Percentiles rank a stretch among this genome's conserved stretches.
phyloP scores from a whole-genome alignment of 2,113 vertebrate genomes.

The Merops nubicus region DNA sequence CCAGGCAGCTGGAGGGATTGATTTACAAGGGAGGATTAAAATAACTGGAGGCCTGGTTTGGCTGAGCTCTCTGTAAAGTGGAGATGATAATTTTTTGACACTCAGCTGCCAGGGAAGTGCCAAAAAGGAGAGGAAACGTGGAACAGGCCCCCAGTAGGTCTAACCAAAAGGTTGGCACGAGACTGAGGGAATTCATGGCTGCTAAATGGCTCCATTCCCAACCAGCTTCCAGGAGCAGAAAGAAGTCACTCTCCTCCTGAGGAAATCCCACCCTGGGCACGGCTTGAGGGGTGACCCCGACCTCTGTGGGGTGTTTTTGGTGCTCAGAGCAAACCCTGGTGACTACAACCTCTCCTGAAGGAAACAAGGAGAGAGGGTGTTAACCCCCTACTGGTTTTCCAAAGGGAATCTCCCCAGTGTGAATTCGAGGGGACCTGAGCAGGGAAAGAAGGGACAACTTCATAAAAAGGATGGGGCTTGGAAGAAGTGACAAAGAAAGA shows the following conservation, averaged over 20 bases:
- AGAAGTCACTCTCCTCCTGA: too few relatives aligned
- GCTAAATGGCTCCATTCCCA: too few relatives aligned
- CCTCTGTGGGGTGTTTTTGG: too few relatives aligned
- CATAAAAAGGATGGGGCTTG: rapidly evolving
- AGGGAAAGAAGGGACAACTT: neutral
- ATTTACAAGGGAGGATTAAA: neutral
- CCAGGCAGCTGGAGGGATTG: neutral
- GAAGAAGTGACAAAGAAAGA: neutral
- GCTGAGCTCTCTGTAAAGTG: neutral
- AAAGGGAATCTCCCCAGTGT: neutral
- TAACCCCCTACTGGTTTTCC: neutral
- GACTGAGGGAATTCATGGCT: neutral
- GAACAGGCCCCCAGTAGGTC: neutral
- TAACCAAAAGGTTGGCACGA: neutral
- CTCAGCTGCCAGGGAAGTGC: neutral
- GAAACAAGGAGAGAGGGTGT: neutral
- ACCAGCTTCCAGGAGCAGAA: too few relatives aligned
- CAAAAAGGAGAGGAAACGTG: neutral
- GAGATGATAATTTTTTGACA: neutral
- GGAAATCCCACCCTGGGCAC: neutral
- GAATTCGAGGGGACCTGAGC: neutral
- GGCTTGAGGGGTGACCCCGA: too few relatives aligned
- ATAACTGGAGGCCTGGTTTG: neutral
- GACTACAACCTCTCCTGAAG: too few relatives aligned
- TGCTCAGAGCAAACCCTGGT: too few relatives aligned